Percentiles rank a stretch among this genome's conserved stretches.
These are phyloP conservation scores for Gasterosteus nipponicus DNA, from an alignment of 2,113 vertebrate species.

Conservation along the genomic window DNA sequence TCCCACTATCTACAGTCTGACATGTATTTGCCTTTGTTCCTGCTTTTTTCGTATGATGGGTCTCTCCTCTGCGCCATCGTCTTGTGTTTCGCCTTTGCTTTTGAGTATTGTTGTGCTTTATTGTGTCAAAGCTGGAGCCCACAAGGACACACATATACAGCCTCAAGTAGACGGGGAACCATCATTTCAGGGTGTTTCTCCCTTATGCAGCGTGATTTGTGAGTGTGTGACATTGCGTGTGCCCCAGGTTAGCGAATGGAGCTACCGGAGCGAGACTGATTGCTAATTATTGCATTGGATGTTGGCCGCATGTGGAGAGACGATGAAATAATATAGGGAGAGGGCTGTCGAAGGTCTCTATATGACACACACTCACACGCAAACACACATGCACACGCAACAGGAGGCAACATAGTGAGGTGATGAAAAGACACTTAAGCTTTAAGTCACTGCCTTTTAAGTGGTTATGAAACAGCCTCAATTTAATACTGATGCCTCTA, in stretches of 20 bases:
- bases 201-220: constrained; percentile 4
- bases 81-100: background rate
- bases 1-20: background rate
- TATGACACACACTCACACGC: constrained; percentile 19
- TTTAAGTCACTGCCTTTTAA: background rate
- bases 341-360: constrained; percentile 17
- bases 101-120: constrained; percentile 36
- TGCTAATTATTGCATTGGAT: constrained; percentile 69
- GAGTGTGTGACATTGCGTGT: constrained; percentile 19
- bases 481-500: background rate
- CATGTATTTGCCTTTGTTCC: constrained; percentile 11
- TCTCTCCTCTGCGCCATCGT: constrained; percentile 34
- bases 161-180: background rate
- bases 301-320: constrained; percentile 52
- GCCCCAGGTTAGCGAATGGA: constrained; percentile 54
- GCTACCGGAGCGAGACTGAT: constrained; percentile 58
- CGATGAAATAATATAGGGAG: constrained; percentile 45
- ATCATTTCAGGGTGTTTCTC: background rate
- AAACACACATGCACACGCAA: background rate
- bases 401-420: background rate
- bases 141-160: constrained; percentile 29
- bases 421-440: background rate
- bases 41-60: constrained; percentile 34
- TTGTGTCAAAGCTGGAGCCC: constrained; percentile 29
- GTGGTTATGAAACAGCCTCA: background rate